Conservation (phyloP, 2,888 invertebrate genomes). For the Calameuta idolon region DNA sequence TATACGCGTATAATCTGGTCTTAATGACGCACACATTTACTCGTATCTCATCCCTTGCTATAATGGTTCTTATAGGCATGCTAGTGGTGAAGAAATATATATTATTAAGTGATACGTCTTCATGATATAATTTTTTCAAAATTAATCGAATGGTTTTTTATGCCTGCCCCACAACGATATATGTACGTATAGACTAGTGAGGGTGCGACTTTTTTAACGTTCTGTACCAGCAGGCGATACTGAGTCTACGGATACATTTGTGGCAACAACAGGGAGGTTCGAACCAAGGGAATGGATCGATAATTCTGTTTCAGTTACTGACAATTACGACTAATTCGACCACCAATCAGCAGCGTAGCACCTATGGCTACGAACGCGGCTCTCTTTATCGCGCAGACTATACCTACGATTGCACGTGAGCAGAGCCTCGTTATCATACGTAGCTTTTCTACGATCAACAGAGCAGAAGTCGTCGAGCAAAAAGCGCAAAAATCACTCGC, state of each 20-base stretch:
- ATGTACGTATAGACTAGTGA: not conserved
- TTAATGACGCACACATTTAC: not conserved
- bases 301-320: slow-evolving; percentile 56
- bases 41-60: not conserved
- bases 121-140: not conserved
- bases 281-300: slow-evolving; percentile 41
- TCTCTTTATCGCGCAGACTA: not conserved
- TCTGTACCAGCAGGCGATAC: not conserved
- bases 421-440: not conserved
- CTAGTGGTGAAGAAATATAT: not conserved
- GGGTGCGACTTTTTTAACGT: not conserved
- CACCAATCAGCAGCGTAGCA: slow-evolving; percentile 54
- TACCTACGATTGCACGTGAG: not conserved
- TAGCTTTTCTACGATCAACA: not conserved
- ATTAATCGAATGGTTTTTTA: not conserved
- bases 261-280: slow-evolving; percentile 24
- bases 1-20: not conserved
- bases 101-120: not conserved
- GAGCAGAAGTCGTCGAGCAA: not conserved
- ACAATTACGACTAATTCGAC: slow-evolving; percentile 56
- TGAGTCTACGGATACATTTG: slow-evolving; percentile 12
- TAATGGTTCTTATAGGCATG: not conserved
- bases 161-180: not conserved
- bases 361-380: slow-evolving; percentile 5
- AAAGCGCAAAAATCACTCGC: not conserved